Base-by-base conservation (phyloP, 1,140 invertebrate genomes). In the Aphelinus certus region DNA sequence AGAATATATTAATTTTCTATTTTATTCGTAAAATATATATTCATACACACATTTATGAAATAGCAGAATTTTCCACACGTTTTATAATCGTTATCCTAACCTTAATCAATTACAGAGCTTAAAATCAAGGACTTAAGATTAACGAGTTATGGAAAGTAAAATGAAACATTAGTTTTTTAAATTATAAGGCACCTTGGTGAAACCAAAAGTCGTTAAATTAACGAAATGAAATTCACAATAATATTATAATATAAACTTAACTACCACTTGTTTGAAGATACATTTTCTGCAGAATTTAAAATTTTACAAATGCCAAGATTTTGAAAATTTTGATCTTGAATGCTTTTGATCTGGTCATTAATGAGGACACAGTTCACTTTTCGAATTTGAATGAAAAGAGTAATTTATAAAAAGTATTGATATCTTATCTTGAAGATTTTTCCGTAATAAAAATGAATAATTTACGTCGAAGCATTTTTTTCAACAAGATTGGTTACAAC, bases 121-220 rank as follows among this genome's bases (percentile, higher is more conserved):
- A 46, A 42, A 10, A 48, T 57, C 3, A 64, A 51, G 49, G 10
- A 72, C 70, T 74, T 76, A 76, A 47, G 48, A 68, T 45, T 78
- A 78, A 65, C 57, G 71, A 55, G 55, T 69, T 64, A 63, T 69
- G 70, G 76, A 79, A 75, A 77, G 78, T 75, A 75, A 69, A 61
- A 77, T 57, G 53, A 71, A 64, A 62, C 42, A 56, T 49, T 58
- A 45, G 56, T 62, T 69, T 61, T 53, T 47, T 49, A 49, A 49
- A n/a, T 42, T 63, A 7, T 75, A 79, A 79, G 78, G 78, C 78
- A 79, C 78, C 70, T 72, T 76, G 78, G 78, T 79, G 78, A 79
- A 79, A 79, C 78, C 78, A 75, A 77, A 77, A 55, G 61, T 78
- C 57, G 69, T 64, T 56, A 69, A 74, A 76, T 72, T 75, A 10